A percentile compares a stretch with the other conserved stretches of the same genome.
Evolutionary conservation across 1,140 invertebrate genomes (phyloP).

Genomic region (Rhyacophila brunnea): DNA sequence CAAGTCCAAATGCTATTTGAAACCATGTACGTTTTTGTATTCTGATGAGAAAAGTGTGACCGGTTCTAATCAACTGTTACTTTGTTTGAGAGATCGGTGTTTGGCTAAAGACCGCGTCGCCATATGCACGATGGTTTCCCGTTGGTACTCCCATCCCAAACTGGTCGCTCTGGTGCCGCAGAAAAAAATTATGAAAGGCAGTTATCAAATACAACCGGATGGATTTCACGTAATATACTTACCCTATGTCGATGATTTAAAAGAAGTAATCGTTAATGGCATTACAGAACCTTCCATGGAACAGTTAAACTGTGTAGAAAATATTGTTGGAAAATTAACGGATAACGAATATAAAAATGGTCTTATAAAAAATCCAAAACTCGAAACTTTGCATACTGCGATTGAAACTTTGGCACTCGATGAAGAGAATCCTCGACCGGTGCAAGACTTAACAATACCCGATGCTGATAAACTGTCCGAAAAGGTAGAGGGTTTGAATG

Average conservation of each 20-base stretch:
- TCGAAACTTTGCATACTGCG: conserved; percentile 24
- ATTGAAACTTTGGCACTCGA: conserved; percentile 31
- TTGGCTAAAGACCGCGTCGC: conserved; percentile 13
- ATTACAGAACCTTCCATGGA: conserved; percentile 7
- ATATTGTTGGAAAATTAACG: conserved; percentile 28
- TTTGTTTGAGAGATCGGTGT: conserved; percentile 27
- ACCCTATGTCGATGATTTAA: conserved; percentile 28
- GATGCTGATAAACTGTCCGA: conserved; percentile 17
- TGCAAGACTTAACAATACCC: conserved; percentile 23
- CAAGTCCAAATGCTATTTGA: conserved; percentile 23
- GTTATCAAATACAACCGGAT: conserved; percentile 25
- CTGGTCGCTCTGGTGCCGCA: conserved; percentile 30
- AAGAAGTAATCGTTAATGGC: conserved; percentile 13
- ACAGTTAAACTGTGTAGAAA: conserved; percentile 23
- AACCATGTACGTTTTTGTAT: conserved; percentile 25
- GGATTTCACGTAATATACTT: conserved; percentile 32
- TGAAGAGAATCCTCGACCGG: conserved; percentile 5
- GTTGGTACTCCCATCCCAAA: conserved; percentile 20
- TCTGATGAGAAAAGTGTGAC: conserved; percentile 25
- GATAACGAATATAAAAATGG: conserved; percentile 7
- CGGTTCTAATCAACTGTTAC: conserved; percentile 26
- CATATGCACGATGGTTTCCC: conserved; percentile 22
- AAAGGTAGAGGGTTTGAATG: conserved; percentile 5
- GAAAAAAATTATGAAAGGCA: conserved; percentile 15
- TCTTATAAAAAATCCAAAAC: conserved; percentile 31